Evolutionary conservation across 2,113 vertebrate genomes (phyloP).

Genomic region (Corythornis madagascariensis): DNA sequence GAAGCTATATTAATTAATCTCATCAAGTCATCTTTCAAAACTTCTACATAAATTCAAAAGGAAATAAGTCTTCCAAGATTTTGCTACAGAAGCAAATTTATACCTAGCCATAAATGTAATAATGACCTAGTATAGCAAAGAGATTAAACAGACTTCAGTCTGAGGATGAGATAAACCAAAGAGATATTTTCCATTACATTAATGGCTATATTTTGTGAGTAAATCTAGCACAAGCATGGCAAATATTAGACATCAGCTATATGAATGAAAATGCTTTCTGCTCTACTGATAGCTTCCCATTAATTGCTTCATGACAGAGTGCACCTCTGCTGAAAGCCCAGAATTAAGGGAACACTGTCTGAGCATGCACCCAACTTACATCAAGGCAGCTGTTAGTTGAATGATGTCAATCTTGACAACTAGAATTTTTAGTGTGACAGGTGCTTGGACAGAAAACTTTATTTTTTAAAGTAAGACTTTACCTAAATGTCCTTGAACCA

Average conservation of each 20-base stretch:
- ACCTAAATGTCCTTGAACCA: not conserved
- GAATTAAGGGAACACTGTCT: not conserved
- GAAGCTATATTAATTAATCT: not conserved
- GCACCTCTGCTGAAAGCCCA: not conserved
- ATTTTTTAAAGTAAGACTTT: not conserved
- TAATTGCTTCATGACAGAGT: not conserved
- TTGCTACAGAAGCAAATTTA: not conserved
- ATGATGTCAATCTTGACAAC: not conserved
- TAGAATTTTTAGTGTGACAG: not conserved
- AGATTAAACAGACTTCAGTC: not conserved
- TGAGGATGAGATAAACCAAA: not conserved
- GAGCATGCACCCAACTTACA: not conserved
- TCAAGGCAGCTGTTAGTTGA: not conserved
- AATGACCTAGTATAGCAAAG: not conserved
- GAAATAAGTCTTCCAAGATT: not conserved
- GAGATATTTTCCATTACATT: not conserved
- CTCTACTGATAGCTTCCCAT: not conserved
- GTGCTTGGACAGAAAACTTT: not conserved
- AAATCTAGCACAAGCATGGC: not conserved
- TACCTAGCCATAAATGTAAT: not conserved
- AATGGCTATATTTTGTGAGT: not conserved
- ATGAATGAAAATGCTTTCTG: not conserved
- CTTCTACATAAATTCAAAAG: not conserved
- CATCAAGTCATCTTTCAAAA: not conserved
- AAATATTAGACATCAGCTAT: not conserved